Percentiles rank a stretch among this genome's conserved stretches.
phyloP scores from a whole-genome alignment of 2,113 vertebrate species.

The Tricholaema leucomelas region DNA sequence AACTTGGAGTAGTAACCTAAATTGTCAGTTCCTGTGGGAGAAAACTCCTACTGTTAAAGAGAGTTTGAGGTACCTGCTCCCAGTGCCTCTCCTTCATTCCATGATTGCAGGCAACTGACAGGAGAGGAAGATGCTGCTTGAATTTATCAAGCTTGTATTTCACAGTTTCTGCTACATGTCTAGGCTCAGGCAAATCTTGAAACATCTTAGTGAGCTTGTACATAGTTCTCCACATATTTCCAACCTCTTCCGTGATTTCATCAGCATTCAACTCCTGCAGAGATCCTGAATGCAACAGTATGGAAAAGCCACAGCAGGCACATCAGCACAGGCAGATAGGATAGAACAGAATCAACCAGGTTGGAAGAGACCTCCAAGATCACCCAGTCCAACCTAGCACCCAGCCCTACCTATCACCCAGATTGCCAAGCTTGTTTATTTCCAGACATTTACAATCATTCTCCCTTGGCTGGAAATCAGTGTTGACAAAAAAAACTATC shows the following conservation, averaged over 20 bases:
- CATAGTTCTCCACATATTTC: slow-evolving; percentile 85
- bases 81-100: slow-evolving; percentile 90
- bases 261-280: slow-evolving; percentile 83
- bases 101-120: slow-evolving; percentile 85
- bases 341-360: too few relatives aligned
- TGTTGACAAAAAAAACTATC: neutral
- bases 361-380: too few relatives aligned
- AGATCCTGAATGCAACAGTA: slow-evolving; percentile 70
- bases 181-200: slow-evolving; percentile 74
- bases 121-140: slow-evolving; percentile 84
- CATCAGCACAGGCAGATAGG: neutral
- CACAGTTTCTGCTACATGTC: slow-evolving; percentile 78
- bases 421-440: neutral
- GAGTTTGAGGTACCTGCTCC: slow-evolving; percentile 77
- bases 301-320: neutral
- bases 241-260: slow-evolving; percentile 81
- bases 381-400: too few relatives aligned
- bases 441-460: neutral
- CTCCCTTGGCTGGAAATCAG: neutral
- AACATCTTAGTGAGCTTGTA: slow-evolving; percentile 86
- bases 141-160: slow-evolving; percentile 86
- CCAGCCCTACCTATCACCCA: too few relatives aligned
- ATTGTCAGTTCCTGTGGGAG: too few relatives aligned
- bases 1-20: too few relatives aligned
- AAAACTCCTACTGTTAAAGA: neutral